Base-by-base conservation (phyloP, 2,113 vertebrate species). In the Daboia siamensis region DNA sequence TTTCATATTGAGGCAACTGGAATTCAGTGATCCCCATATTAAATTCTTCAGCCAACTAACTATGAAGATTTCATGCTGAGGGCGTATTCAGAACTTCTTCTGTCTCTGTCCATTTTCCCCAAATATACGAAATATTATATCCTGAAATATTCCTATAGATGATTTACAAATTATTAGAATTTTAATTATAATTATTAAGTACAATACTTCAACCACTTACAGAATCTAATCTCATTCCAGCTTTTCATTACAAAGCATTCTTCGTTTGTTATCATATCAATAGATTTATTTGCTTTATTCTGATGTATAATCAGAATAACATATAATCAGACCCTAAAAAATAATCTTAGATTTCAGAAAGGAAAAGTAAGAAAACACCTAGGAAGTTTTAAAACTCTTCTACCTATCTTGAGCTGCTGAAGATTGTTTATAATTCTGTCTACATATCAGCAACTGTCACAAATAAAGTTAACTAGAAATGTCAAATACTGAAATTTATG, bases 381-480 rank as follows among this genome's bases (percentile, higher is more conserved):
- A 88, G 94, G 29, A 95, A 93, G 87, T 95, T 96, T 93, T 55
- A 93, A 96, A 97, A 95, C 90, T 92, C 95, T 96, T 94, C 88
- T 95, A 74, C 59, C 61, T 91, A 88, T 95, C 90, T 88, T 61
- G 94, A 96, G 92, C 95, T 23, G 94, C 1, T 44, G 0, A 94
- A 93, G 93, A 95, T 96, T 96, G 96, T 89, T 93, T 97, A 96
- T 96, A 97, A 93, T 96, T 97, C 91, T 89, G 94, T 96, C 95
- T 95, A 93, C 92, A 74, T 86, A 91, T 92, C 95, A 95, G 95
- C 95, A 96, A 94, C 95, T 96, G 96, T 97, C 96, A 97, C 89
- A 94, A 97, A 95, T 91, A 96, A 97, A 96, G 95, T 95, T 94
- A 96, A 96, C 96, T 92, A 85, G 52, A 95, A 97, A 97, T 96